Evolutionary conservation across 2,113 vertebrate genomes (phyloP), one percentile per base, ranked within the genome.

Genomic region (Ceyx melanurus): DNA sequence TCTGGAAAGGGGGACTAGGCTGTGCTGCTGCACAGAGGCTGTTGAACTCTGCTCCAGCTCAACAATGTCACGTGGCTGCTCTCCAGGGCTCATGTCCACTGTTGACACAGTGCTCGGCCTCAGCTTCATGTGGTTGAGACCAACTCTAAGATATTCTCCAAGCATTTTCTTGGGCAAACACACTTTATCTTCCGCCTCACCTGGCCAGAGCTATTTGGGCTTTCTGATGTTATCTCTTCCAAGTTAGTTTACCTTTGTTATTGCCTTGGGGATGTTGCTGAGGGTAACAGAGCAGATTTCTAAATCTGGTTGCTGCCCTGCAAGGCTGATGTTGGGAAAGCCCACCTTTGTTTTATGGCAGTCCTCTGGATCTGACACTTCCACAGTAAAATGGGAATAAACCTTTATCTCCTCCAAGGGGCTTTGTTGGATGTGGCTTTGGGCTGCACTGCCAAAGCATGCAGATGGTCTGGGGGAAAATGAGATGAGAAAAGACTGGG

Each of bases 341-440:
- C 19, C 60, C 31, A 13, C 17, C 17, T 28, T 28, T 23, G 16
- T 37, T 85, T 73, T 74, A 13, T 1, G 22, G 22, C 15, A 5
- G 6, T 83, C n/a, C 29, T 53, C 51, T 43, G 25, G 25, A 40
- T 82, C 29, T 79, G 23, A 9, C 9, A 1, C 35, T 81, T 54
- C 12, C 17, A 3, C 2, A 5, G 23, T 37, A 21, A 60, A 86
- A 64, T 14, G 51, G 9, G n/a, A 67, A 40, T 51, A 42, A 62
- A 8, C 2, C 13, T 86, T 56, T 83, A 66, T 82, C 92, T 96
- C 78, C 87, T 91, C 73, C 95, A 90, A 95, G 95, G 83, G 67
- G 2, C 68, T 33, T 94, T 89, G 92, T 95, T 97, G 92, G 95
- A 57, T 94, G 89, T 95, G 89, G 86, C 88, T 94, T 97, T 75